These are phyloP conservation scores for Amblyjoppa proteus DNA, from an alignment of 2,888 invertebrate genomes.

Conservation along the genomic window DNA sequence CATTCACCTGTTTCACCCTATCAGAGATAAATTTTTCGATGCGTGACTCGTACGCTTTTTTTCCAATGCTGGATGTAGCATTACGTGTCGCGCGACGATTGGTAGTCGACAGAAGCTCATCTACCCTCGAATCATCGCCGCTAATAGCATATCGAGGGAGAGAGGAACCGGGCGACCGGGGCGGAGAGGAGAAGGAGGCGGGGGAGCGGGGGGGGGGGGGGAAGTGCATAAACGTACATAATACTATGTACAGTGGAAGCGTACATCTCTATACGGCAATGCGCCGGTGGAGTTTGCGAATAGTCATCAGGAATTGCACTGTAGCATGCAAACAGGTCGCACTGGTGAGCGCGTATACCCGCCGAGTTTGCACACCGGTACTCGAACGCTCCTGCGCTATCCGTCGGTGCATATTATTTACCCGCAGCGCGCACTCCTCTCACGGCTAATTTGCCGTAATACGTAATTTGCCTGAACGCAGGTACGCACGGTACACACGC, in stretches of 20 bases:
- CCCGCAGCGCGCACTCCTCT: conserved; percentile 43
- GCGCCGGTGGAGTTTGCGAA: conserved; percentile 49
- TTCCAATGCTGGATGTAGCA: not conserved
- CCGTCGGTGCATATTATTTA: conserved; percentile 55
- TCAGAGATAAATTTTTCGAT: not conserved
- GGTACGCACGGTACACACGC: conserved; percentile 54
- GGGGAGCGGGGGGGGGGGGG: not conserved
- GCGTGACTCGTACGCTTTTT: not conserved
- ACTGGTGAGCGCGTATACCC: conserved; percentile 44
- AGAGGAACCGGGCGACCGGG: not conserved
- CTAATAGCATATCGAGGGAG: conserved; percentile 17
- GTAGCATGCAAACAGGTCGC: conserved; percentile 62
- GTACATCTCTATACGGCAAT: conserved; percentile 15
- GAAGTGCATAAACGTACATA: conserved; percentile 23
- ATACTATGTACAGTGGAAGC: conserved; percentile 16
- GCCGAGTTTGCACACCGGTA: conserved; percentile 12
- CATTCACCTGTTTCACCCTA: too few relatives aligned
- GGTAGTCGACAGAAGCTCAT: conserved; percentile 59
- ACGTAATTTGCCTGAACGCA: conserved; percentile 67
- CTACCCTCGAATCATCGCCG: conserved; percentile 48
- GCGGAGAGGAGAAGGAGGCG: too few relatives aligned
- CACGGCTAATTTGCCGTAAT: conserved; percentile 69
- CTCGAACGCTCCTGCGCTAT: not conserved
- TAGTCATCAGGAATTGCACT: conserved; percentile 62
- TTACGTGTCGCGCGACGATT: conserved; percentile 36